A percentile compares a stretch with the other conserved stretches of the same genome.
Evolutionary conservation across 2,888 invertebrate genomes (phyloP).

Genomic region (Azorinus chamasolen): DNA sequence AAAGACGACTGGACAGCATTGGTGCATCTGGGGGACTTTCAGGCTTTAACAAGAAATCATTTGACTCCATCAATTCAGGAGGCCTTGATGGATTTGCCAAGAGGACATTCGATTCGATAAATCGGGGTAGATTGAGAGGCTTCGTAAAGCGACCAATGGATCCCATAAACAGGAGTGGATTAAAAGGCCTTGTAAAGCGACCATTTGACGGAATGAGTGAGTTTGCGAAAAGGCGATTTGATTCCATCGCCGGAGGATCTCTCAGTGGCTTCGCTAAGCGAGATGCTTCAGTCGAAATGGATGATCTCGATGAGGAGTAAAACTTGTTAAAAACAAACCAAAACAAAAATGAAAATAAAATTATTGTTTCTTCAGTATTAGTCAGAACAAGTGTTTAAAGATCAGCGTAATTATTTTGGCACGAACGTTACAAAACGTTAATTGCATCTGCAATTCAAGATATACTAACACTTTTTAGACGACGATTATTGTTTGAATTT

Average conservation of each 20-base stretch:
- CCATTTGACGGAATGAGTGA: constrained; percentile 48
- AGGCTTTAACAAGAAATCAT: constrained; percentile 35
- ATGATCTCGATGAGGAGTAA: too few species aligned
- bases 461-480: too few species aligned
- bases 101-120: constrained; percentile 38
- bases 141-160: constrained; percentile 51
- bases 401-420: too few species aligned
- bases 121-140: constrained; percentile 33
- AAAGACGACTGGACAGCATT: constrained; percentile 45
- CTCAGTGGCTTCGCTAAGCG: constrained; percentile 54
- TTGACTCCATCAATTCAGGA: constrained; percentile 33
- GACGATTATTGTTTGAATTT: too few species aligned
- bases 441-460: too few species aligned
- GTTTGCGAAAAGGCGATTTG: constrained; percentile 49
- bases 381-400: too few species aligned
- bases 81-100: constrained; percentile 35
- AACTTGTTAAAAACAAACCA: too few species aligned
- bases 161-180: constrained; percentile 37
- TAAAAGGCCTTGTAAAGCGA: constrained; percentile 51
- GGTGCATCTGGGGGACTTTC: constrained; percentile 24
- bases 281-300: too few species aligned
- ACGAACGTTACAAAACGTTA: too few species aligned
- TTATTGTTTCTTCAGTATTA: too few species aligned
- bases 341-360: too few species aligned
- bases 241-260: constrained; percentile 38